Percentiles rank a stretch among this genome's conserved stretches.
These are phyloP conservation scores for Pseudolycoriella hygida DNA, from an alignment of 2,888 invertebrate genomes.

Conservation along the genomic window DNA sequence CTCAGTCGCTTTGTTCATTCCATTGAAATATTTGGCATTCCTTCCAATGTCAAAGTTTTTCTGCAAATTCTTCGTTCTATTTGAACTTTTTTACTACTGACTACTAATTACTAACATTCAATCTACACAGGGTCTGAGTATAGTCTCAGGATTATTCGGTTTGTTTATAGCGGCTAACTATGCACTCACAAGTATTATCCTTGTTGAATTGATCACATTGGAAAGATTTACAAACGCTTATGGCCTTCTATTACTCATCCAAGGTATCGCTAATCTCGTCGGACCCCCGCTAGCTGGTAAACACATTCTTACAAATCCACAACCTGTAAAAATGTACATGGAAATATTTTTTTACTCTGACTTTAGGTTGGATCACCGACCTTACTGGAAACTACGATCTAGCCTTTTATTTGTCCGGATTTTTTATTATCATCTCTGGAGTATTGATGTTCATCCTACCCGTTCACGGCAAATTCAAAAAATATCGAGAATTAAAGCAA, in stretches of 20 bases:
- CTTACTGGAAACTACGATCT: slow-evolving; percentile 57
- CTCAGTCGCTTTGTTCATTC: no score
- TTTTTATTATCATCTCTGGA: slow-evolving; percentile 39
- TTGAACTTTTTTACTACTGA: no score
- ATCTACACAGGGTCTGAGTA: slow-evolving; percentile 35
- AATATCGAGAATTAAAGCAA: slow-evolving; percentile 19
- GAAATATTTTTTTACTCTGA: slow-evolving; percentile 6
- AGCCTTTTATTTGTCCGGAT: slow-evolving; percentile 65
- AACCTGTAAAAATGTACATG: slow-evolving; percentile 11
- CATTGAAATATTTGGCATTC: no score
- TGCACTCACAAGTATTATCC: slow-evolving; percentile 74
- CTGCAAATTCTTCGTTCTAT: no score
- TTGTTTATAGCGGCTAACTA: slow-evolving; percentile 85
- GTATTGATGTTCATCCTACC: slow-evolving; percentile 13
- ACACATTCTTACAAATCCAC: no score
- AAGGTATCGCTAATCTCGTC: slow-evolving; percentile 76
- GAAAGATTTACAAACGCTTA: slow-evolving; percentile 85
- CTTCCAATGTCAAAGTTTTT: no score
- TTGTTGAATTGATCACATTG: slow-evolving; percentile 76
- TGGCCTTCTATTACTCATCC: slow-evolving; percentile 69
- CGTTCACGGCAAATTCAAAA: slow-evolving; percentile 11
- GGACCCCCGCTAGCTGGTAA: slow-evolving; percentile 85
- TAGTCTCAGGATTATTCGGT: slow-evolving; percentile 64
- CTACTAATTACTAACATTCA: no score
- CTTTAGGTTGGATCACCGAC: slow-evolving; percentile 66